Percentiles rank a stretch among this genome's conserved stretches.
These are phyloP conservation scores for Rafetus swinhoei DNA, from an alignment of 2,113 vertebrate genomes.

Conservation along the genomic window DNA sequence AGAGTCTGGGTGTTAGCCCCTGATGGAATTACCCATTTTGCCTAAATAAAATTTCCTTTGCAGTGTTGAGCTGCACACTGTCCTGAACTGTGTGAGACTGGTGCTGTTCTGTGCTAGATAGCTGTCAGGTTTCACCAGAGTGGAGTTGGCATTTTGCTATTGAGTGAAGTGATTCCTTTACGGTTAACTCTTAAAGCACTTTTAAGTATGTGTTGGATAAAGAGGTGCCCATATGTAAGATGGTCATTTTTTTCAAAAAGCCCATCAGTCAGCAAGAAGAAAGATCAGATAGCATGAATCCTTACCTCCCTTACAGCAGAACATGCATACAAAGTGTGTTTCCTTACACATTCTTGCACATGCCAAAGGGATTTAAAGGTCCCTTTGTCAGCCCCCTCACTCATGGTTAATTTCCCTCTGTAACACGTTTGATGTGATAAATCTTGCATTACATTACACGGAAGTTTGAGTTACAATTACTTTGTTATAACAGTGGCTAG, in stretches of 20 bases:
- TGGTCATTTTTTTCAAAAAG: neutral
- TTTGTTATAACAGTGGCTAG: neutral
- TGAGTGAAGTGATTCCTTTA: neutral
- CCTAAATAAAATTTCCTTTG: neutral
- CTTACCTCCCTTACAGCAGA: neutral
- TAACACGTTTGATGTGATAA: neutral
- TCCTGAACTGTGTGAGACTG: neutral
- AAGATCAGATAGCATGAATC: neutral
- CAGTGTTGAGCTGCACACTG: neutral
- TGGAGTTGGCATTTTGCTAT: neutral
- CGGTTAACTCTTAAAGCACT: neutral
- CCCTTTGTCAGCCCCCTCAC: neutral
- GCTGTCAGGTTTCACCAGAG: neutral
- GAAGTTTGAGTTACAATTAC: neutral
- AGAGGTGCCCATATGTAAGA: neutral
- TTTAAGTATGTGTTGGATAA: neutral
- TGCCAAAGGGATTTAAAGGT: constrained; percentile 1
- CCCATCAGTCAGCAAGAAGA: neutral
- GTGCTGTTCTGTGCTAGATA: constrained; percentile 1
- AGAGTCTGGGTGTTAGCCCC: neutral
- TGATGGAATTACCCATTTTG: neutral
- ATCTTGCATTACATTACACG: constrained; percentile 8
- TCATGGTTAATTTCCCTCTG: neutral
- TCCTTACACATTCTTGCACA: neutral
- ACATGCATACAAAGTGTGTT: neutral